Conservation (phyloP, 2,113 vertebrate species). For the Clupea harengus region DNA sequence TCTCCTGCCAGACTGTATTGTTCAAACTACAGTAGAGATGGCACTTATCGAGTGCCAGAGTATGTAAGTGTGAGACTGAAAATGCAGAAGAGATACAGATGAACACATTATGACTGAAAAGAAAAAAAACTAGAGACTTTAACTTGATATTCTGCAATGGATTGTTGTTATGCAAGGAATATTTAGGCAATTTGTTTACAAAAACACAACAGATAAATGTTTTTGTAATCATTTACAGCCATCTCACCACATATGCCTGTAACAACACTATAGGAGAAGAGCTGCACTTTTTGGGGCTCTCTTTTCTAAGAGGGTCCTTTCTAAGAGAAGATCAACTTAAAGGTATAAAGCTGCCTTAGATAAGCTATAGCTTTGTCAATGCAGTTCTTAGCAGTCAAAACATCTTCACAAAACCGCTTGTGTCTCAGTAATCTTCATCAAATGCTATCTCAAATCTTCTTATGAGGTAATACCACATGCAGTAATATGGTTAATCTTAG, state of each 20-base stretch:
- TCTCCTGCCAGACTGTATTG: neutral
- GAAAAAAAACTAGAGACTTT: neutral
- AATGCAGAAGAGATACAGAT: neutral
- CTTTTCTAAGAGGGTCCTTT: neutral
- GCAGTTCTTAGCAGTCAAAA: neutral
- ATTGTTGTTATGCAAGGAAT: neutral
- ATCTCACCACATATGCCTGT: neutral
- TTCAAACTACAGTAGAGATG: neutral
- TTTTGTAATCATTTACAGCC: slow-evolving; percentile 41
- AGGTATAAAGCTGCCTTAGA: neutral
- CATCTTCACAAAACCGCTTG: neutral
- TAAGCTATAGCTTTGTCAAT: neutral
- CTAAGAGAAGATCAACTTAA: neutral
- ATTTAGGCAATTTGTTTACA: neutral
- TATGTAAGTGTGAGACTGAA: neutral
- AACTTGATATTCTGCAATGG: neutral
- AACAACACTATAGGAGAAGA: neutral
- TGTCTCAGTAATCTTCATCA: neutral
- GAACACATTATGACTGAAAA: neutral
- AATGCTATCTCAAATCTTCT: neutral
- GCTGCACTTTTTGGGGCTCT: neutral
- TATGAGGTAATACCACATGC: neutral
- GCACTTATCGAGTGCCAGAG: neutral
- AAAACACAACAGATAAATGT: neutral
- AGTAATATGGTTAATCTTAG: neutral